phyloP scores from a whole-genome alignment of 1,140 invertebrate genomes.

The Odontomachus brunneus region DNA sequence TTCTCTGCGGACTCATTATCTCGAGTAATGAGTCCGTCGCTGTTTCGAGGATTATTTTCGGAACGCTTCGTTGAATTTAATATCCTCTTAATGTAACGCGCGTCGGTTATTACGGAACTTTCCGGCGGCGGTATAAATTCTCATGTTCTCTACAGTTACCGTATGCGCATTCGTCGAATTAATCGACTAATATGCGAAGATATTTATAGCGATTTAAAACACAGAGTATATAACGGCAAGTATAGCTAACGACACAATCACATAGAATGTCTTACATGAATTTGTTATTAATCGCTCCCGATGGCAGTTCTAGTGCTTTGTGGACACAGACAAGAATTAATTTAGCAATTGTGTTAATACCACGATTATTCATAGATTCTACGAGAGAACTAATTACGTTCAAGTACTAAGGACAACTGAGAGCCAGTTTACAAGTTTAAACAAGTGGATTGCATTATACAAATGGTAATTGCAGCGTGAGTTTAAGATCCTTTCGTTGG shows the following conservation, averaged over 20 bases:
- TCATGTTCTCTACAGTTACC: slow-evolving; percentile 23
- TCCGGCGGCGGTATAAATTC: slow-evolving; percentile 18
- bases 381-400: not conserved
- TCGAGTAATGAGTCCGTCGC: slow-evolving; percentile 51
- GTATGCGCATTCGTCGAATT: slow-evolving; percentile 10
- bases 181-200: not conserved
- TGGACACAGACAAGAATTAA: slow-evolving; percentile 26
- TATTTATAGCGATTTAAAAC: slow-evolving; percentile 10
- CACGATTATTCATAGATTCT: slow-evolving; percentile 21
- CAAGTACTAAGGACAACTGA: not conserved
- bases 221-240: not conserved
- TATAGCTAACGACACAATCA: slow-evolving; percentile 4
- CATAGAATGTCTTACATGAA: slow-evolving; percentile 12
- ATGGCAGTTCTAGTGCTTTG: slow-evolving; percentile 25
- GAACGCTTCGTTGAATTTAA: slow-evolving; percentile 40
- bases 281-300: slow-evolving; percentile 37
- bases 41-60: slow-evolving; percentile 53
- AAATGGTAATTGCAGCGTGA: not conserved
- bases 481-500: not conserved
- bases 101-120: slow-evolving; percentile 45
- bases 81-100: slow-evolving; percentile 30
- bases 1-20: slow-evolving; percentile 54
- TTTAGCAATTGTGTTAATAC: not conserved
- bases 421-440: not conserved
- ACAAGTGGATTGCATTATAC: not conserved